phyloP scores from a whole-genome alignment of 64 coral and sea anemone species.

The Dendronephthya gigantea region DNA sequence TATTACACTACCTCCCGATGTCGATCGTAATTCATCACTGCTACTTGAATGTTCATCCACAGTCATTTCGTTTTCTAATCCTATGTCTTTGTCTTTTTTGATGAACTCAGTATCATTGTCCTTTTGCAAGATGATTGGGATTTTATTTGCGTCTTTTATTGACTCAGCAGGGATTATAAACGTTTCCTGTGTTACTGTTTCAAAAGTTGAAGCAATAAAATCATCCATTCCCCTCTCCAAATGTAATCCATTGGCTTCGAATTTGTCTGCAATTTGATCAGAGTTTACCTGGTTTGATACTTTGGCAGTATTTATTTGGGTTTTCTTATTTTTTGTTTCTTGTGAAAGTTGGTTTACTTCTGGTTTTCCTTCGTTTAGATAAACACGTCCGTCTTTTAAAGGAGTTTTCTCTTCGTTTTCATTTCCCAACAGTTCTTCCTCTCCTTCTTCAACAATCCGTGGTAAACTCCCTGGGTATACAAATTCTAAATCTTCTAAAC shows the following conservation, averaged over 20 bases:
- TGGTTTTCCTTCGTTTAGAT: not conserved
- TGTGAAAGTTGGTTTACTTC: not conserved
- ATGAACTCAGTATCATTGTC: not conserved
- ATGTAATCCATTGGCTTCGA: not conserved
- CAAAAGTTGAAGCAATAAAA: not conserved
- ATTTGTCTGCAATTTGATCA: not conserved
- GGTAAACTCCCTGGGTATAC: not conserved
- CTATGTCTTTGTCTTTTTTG: not conserved
- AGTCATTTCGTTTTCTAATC: not conserved
- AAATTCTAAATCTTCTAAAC: not conserved
- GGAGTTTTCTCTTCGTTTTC: not conserved
- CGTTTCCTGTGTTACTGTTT: not conserved
- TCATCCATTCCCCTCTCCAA: not conserved
- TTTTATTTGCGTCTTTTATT: not conserved
- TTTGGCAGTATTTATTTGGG: too few relatives aligned
- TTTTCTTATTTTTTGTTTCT: not conserved
- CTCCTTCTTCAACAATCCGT: not conserved
- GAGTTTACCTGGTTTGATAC: not conserved
- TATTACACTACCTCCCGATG: not conserved
- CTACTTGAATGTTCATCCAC: not conserved
- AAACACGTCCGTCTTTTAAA: not conserved
- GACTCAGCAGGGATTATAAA: not conserved
- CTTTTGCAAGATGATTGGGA: not conserved
- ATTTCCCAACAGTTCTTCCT: not conserved
- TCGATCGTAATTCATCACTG: not conserved